Base-by-base conservation (phyloP, 1,140 invertebrate genomes). In the Popillia japonica region DNA sequence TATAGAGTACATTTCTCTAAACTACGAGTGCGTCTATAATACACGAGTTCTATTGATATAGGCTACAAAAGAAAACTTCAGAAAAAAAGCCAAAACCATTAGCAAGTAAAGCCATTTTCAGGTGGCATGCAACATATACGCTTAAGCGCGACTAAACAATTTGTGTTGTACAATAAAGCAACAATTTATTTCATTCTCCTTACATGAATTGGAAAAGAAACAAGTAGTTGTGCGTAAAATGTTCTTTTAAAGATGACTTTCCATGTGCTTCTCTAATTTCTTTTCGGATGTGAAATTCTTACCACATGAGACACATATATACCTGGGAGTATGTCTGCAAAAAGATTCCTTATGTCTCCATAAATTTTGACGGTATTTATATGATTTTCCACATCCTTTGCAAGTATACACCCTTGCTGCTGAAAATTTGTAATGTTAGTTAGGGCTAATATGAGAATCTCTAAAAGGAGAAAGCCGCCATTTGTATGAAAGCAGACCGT, bases 301-400 rank as follows among this genome's bases (percentile, higher is more conserved):
- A 7, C 61, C 27, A 27, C 61, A 23, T 23, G 61, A 34, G 27
- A 27, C 4, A 14, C 61, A 68, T 22, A 68, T 68, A 22, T 27
- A 27, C 27, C 20, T 68, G 22, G 27, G 61, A 23, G 20, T 27
- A 27, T 34, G 11, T 34, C 22, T 68, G 22, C 61, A 68, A 27
- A 27, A 27, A 23, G 27, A 68, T 11, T 68, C 10, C 14, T 74
- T 72, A 76, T 79, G 79, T 14, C 77, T 59, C 40, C 41, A 23
- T 17, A 79, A 48, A 55, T 78, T 79, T 44, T 72, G 76, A 20
- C 72, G 48, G 61, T 79, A 79, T 75, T 77, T 79, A 48, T 79
- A 79, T 14, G n/a, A 3, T 78, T 55, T 79, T n/a, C 48, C 55
- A 48, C 79, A 79, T 34, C 68, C 72, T 41, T 48, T 41, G 34